A percentile compares a stretch with the other conserved stretches of the same genome.
Evolutionary conservation across 2,888 invertebrate species (phyloP).

Genomic region (Drosophila tripunctata): DNA sequence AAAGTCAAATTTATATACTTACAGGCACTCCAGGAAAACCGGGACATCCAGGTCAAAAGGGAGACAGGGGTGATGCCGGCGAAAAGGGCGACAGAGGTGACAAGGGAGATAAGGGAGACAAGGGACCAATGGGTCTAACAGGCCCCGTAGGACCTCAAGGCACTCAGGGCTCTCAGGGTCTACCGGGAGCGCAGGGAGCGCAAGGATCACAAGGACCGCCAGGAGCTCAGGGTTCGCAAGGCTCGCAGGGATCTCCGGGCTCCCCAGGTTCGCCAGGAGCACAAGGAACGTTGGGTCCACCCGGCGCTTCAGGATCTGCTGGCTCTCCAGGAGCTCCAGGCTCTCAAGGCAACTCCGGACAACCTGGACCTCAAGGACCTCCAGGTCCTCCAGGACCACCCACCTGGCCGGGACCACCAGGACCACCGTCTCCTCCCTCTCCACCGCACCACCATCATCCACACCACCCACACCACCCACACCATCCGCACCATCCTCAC

Average conservation of each 20-base stretch:
- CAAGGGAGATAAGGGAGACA: constrained; percentile 8
- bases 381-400: constrained; percentile 3
- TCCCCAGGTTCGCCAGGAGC: constrained; percentile 24
- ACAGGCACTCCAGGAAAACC: constrained; percentile 29
- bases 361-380: constrained; percentile 24
- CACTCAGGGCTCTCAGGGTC: constrained; percentile 34
- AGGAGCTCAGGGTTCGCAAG: constrained; percentile 38
- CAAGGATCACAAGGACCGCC: constrained; percentile 39
- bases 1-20: not conserved
- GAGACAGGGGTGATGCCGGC: constrained; percentile 30
- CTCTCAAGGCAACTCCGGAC: constrained; percentile 21
- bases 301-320: constrained; percentile 27
- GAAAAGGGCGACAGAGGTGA: constrained; percentile 33
- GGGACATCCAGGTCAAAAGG: constrained; percentile 27
- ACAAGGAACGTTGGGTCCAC: constrained; percentile 29
- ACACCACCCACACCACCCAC: not conserved
- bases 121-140: constrained; percentile 22
- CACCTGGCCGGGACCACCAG: not conserved
- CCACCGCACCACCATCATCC: constrained; percentile 21
- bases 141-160: constrained; percentile 32
- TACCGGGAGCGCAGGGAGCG: constrained; percentile 25
- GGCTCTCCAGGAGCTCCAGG: constrained; percentile 36
- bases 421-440: constrained; percentile 1
- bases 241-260: constrained; percentile 34
- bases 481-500: constrained; percentile 4